Evolutionary conservation across 64 coral and sea anemone genomes (phyloP).

Genomic region (Cladopsammia gracilis): DNA sequence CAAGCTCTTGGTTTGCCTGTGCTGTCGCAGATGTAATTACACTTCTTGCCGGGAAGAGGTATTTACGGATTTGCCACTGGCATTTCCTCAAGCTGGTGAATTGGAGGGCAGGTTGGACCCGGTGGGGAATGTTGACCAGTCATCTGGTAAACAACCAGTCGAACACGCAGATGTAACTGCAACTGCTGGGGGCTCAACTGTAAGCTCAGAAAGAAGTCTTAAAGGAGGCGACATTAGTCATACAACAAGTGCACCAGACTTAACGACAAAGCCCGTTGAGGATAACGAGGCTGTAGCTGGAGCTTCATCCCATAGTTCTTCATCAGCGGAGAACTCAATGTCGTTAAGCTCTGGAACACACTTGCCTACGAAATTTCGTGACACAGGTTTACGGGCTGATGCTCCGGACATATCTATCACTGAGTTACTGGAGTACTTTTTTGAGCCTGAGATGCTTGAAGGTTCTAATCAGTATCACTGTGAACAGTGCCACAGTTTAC

Average conservation of each 20-base stretch:
- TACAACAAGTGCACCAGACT: constrained; percentile 25
- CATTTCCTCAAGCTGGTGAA: constrained; percentile 68
- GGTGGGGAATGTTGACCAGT: background rate
- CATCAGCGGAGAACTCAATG: constrained; percentile 12
- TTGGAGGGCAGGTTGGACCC: constrained; percentile 22
- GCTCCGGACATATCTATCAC: constrained; percentile 58
- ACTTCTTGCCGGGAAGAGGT: constrained; percentile 81
- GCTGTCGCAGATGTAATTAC: constrained; percentile 72
- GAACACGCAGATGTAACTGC: constrained; percentile 58
- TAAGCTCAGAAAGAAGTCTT: constrained; percentile 72
- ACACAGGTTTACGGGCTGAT: constrained; percentile 6
- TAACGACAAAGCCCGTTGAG: constrained; percentile 51
- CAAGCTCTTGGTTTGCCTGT: constrained; percentile 80
- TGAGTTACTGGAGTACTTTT: constrained; percentile 90
- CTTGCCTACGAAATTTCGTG: background rate
- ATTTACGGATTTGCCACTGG: constrained; percentile 86
- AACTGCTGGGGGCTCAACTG: background rate
- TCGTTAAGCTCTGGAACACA: constrained; percentile 10
- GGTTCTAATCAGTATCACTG: constrained; percentile 94
- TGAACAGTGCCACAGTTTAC: constrained; percentile 83
- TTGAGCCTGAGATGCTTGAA: constrained; percentile 87
- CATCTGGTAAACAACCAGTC: background rate
- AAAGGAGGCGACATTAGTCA: constrained; percentile 93
- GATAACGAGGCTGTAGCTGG: constrained; percentile 42
- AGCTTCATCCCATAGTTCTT: constrained; percentile 1